phyloP scores from a whole-genome alignment of 1,140 invertebrate species.

The Thaumatotibia leucotreta region DNA sequence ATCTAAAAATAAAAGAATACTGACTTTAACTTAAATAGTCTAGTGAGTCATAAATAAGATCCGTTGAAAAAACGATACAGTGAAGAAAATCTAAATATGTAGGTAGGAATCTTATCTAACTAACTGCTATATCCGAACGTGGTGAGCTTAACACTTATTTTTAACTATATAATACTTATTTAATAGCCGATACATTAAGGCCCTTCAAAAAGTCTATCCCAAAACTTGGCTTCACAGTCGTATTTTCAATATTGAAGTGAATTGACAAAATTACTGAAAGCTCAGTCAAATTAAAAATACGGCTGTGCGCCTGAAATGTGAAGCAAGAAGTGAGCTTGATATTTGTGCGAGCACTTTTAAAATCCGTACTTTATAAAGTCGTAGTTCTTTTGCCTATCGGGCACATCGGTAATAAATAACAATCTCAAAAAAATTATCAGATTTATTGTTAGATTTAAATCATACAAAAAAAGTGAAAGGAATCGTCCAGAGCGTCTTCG shows the following conservation, averaged over 20 bases:
- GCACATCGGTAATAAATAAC: too few relatives aligned
- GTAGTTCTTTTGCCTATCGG: too few relatives aligned
- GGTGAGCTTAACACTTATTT: slow-evolving; percentile 63
- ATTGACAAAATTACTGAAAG: too few relatives aligned
- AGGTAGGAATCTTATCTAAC: slow-evolving; percentile 16
- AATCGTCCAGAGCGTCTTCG: too few relatives aligned
- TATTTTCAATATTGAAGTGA: not conserved
- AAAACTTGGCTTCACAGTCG: not conserved
- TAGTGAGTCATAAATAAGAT: not conserved
- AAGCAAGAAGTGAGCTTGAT: not conserved
- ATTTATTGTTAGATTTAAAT: too few relatives aligned
- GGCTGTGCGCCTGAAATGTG: not conserved
- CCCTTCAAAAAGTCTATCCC: slow-evolving; percentile 21
- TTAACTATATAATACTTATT: slow-evolving; percentile 25
- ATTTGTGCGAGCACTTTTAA: not conserved
- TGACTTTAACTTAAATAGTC: slow-evolving; percentile 1
- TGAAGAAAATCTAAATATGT: slow-evolving; percentile 13
- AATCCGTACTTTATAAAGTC: too few relatives aligned
- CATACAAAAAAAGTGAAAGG: too few relatives aligned
- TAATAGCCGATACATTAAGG: slow-evolving; percentile 35
- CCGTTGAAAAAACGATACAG: not conserved
- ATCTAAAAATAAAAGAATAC: not conserved
- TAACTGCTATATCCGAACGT: slow-evolving; percentile 50
- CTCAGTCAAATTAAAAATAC: not conserved
- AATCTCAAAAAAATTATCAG: too few relatives aligned